Conservation (phyloP, 2,113 vertebrate genomes). For the Montifringilla adamsi region DNA sequence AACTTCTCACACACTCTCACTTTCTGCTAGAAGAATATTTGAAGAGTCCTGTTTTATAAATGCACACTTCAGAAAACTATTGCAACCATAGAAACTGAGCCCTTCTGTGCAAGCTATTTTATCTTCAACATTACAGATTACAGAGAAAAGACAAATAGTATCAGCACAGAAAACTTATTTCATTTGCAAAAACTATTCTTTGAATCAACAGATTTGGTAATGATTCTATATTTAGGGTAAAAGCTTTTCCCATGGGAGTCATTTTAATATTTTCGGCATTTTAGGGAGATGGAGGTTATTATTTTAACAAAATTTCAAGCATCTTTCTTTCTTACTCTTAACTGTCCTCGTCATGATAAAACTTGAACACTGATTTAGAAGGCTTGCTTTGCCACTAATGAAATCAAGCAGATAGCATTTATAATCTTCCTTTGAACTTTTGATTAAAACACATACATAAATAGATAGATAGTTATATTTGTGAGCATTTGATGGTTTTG, state of each 20-base stretch:
- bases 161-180: neutral
- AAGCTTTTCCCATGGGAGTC: neutral
- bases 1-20: neutral
- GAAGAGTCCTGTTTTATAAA: neutral
- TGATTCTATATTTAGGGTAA: neutral
- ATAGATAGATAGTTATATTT: constrained; percentile 28
- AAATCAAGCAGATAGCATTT: constrained; percentile 46
- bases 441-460: constrained; percentile 40
- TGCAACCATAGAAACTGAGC: neutral
- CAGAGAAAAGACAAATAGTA: neutral
- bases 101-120: neutral
- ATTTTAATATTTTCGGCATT: neutral
- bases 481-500: constrained; percentile 35
- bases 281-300: neutral
- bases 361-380: constrained; percentile 29
- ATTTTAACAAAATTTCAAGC: neutral
- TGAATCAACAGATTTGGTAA: neutral
- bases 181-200: neutral
- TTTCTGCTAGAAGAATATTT: neutral
- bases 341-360: neutral
- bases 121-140: neutral
- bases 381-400: constrained; percentile 39
- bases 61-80: neutral
- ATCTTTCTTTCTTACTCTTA: neutral
- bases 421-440: constrained; percentile 64